Evolutionary conservation across 2,888 invertebrate species (phyloP), one percentile per base, ranked within the genome.

Genomic region (Scelioninae gen. 1): DNA sequence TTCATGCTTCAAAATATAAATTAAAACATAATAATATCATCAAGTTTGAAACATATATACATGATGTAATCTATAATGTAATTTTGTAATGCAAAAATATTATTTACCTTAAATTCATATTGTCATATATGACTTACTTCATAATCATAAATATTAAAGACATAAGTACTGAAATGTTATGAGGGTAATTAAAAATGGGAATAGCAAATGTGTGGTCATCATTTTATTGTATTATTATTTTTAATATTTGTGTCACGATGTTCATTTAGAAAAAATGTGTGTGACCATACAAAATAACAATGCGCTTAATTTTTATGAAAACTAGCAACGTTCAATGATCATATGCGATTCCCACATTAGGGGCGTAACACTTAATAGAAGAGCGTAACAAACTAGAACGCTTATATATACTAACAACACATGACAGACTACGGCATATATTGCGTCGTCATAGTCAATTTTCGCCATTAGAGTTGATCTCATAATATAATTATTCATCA

Each of bases 231-330:
- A 88, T 89, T 88, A 87, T 86, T 89, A 88, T 88, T 85, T 86
- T 83, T 79, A 86, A 88, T 75, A 75, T 83, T 80, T 87, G 85
- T 87, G 83, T 87, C 83, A 87, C 85, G 87, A 87, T 86, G 85
- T 88, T 88, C 85, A 82, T 88, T 89, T 90, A 90, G 89, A 91
- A 91, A 90, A 90, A 89, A 88, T 88, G 88, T 88, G 87, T 87
- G 88, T 89, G 87, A 89, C 86, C 88, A 90, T 91, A 91, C 86
- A 91, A 91, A 91, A 91, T 89, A 91, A 91, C 91, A 90, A 90
- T 90, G 90, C 90, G 88, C 88, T 86, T 88, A 88, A 88, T 89
- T 89, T n/a, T 89, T 85, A 85, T 89, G 87, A 86, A 88, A 88
- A 88, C 89, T 88, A 90, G 88, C 88, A 90, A 90, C 88, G 85